Conservation (phyloP, 30 jellyfish, hydroid and myxozoan genomes). For the Aurelia sp. region DNA sequence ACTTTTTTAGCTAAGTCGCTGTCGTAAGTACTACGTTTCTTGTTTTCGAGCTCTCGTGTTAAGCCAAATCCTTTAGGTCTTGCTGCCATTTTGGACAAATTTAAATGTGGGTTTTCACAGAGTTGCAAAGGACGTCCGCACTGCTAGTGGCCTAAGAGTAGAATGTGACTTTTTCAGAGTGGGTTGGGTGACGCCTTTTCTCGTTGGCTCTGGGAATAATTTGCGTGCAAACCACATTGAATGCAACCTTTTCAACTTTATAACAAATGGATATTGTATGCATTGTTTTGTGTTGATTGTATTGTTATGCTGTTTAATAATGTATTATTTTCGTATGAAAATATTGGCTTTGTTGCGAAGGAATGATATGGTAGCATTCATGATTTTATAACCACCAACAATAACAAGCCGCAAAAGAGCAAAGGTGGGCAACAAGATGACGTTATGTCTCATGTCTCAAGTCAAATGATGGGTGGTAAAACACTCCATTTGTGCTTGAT, state of each 20-base stretch:
- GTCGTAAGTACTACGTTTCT: constrained; percentile 33
- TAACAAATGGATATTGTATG: constrained; percentile 1
- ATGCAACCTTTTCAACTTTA: not conserved
- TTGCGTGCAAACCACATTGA: not conserved
- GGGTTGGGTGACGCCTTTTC: too few species aligned
- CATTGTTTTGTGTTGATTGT: not conserved
- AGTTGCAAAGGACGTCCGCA: too few species aligned
- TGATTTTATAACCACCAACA: too few species aligned
- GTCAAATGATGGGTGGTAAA: too few species aligned
- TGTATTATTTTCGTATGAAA: not conserved
- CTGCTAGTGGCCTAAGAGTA: too few species aligned
- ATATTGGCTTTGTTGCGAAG: not conserved
- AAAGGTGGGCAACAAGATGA: too few species aligned
- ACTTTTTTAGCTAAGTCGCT: constrained; percentile 11
- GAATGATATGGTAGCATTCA: not conserved
- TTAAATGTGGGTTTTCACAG: too few species aligned
- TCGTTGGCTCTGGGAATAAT: too few species aligned
- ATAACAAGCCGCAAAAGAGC: too few species aligned
- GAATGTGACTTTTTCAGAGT: too few species aligned
- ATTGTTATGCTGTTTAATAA: not conserved
- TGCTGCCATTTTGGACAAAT: constrained; percentile 9
- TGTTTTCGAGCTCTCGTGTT: constrained; percentile 51
- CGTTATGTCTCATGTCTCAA: too few species aligned
- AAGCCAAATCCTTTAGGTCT: constrained; percentile 48
- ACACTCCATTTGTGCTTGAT: too few species aligned